Base-by-base conservation (phyloP, 2,113 vertebrate species). In the Cariama cristata region DNA sequence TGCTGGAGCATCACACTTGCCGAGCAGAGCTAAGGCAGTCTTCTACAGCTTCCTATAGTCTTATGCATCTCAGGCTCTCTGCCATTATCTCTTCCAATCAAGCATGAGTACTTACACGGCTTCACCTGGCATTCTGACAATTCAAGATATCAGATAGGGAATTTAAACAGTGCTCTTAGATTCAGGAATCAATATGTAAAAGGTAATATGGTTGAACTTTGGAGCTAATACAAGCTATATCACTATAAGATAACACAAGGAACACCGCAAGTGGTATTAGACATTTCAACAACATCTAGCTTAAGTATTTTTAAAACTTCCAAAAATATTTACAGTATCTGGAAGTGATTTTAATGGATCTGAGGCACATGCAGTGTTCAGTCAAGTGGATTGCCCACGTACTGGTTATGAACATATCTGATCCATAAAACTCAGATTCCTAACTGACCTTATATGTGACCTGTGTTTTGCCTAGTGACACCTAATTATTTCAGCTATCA, bases 41-140 rank as follows among this genome's bases (percentile, higher is more conserved):
- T 80, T 83, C 77, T 69, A 44, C 49, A 87, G 15, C 26, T 84
- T 77, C 40, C 63, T 53, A 27, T 30, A 80, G 49, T 58, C 73
- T 77, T 92, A 73, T 90, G 44, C 45, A 69, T 33, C 35, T 91
- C 76, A 44, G 76, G 28, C 44, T 66, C 13, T 68, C 77, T 93
- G 55, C 73, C 35, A 49, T 90, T 73, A 69, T 66, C 50, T 87
- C 49, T 59, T 89, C 23, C 45, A 53, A 14, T 44, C 4, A 8
- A 69, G 59, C 64, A 8, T 60, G 32, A 28, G 40, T 80, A 12
- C 44, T 56, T 38, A 47, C 44, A 42, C 3, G 4, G 45, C 45
- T 91, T 88, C 49, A 47, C 30, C 63, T 83, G 68, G 27, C 40
- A 28, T 95, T 80, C 53, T 64, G 67, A 60, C 80, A 86, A 33